These are phyloP conservation scores for Neoniphon sammara DNA, from an alignment of 2,797 vertebrate species.

Conservation along the genomic window DNA sequence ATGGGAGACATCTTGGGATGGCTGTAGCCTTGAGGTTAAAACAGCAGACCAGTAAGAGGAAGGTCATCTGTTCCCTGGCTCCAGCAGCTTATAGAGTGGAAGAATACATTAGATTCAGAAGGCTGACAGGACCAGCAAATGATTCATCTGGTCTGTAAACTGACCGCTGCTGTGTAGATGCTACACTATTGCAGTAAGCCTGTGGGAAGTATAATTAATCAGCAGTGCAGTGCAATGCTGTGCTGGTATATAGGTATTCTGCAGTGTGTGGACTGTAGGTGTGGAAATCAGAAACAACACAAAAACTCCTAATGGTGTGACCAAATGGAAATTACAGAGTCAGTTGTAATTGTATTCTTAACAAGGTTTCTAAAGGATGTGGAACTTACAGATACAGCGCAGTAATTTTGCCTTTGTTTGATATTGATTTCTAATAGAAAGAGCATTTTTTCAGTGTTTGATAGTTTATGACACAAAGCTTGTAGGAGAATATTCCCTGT, in stretches of 20 bases:
- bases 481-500: no score
- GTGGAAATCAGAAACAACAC: not conserved
- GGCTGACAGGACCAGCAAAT: slow-evolving; percentile 20
- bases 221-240: not conserved
- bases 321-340: not conserved
- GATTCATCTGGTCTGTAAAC: not conserved
- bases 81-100: slow-evolving; percentile 21
- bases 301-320: not conserved
- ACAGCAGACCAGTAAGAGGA: slow-evolving; percentile 6
- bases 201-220: not conserved
- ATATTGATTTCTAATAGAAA: no score
- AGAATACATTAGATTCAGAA: slow-evolving; percentile 39
- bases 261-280: not conserved
- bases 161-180: slow-evolving; percentile 16
- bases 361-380: slow-evolving; percentile 18
- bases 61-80: slow-evolving; percentile 50
- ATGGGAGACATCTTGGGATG: slow-evolving; percentile 35
- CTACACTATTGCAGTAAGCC: not conserved
- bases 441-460: no score
- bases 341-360: slow-evolving; percentile 17
- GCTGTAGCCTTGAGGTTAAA: slow-evolving; percentile 14
- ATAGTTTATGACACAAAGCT: no score
- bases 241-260: not conserved
- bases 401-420: no score
- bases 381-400: no score